Base-by-base conservation (phyloP, 1,140 invertebrate species). In the Bradynema listronoti region DNA sequence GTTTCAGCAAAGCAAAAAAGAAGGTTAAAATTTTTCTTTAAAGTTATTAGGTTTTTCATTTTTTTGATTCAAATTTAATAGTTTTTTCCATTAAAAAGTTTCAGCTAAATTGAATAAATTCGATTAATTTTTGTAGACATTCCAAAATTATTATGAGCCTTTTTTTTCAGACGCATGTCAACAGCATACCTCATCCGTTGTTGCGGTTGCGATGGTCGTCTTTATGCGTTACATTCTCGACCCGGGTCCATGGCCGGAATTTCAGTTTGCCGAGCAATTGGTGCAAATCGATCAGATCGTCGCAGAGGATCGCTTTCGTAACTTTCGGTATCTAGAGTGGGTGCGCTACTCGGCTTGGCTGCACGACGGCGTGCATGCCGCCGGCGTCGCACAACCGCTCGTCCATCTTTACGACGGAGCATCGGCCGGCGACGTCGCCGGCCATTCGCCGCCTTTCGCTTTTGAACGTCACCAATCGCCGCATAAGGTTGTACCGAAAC, bases 161-260 rank as follows among this genome's bases (percentile, higher is more conserved):
- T 39, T 11, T 39, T 39, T 39, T 39, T 39, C 36, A 19, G 36
- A 39, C 36, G 11, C 36, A 39, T 39, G 36, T 39, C 36, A 39
- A 11, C 11, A 39, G 36, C 36, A 19, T 11, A 11, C 11, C 11
- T 39, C 11, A 11, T 39, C 36, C 11, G 19, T 39, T 39, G 19
- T 11, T 39, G 11, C 36, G 19, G 11, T 39, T 11, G 19, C 36
- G 11, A 11, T 39, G 36, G 36, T 39, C 36, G 19, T 19, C 36
- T 39, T 39, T 39, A 11, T 39, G 36, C 36, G n/a, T n/a, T n/a
- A n/a, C n/a, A n/a, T n/a, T n/a, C 43, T 66, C 30, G 64, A 66
- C 51, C 69, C 64, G 5, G 66, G 36, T 6, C 61, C 68, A 9
- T 66, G 64, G 64, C 61, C 64, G 7, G 64, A 66, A 33, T 33